Evolutionary conservation across 2,797 vertebrate species (phyloP).

Genomic region (Onychomys arenicola): DNA sequence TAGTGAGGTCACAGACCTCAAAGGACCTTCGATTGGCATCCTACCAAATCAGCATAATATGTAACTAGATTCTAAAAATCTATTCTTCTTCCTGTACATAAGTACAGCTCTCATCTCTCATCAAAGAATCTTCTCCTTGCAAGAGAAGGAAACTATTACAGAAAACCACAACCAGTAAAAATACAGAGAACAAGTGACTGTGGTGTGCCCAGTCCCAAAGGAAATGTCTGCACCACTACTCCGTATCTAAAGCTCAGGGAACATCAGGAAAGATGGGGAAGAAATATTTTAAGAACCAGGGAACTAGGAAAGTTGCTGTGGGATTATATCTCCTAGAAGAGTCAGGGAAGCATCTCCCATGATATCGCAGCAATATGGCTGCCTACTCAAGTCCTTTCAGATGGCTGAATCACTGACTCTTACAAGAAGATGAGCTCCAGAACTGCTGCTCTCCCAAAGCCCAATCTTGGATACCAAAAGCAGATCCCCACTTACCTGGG

Average conservation of each 20-base stretch:
- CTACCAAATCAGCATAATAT: neutral
- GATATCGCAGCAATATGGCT: neutral
- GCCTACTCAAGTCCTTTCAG: neutral
- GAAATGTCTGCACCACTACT: neutral
- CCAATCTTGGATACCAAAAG: neutral
- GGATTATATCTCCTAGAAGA: neutral
- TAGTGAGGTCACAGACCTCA: neutral
- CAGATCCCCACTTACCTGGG: neutral
- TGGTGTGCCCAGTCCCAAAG: too few species aligned
- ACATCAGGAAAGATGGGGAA: neutral
- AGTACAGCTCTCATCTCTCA: neutral
- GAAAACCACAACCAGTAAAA: neutral
- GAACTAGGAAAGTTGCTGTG: neutral
- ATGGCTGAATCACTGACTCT: neutral
- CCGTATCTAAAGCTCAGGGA: neutral
- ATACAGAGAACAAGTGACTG: neutral
- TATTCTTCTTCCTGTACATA: neutral
- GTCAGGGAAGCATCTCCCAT: neutral
- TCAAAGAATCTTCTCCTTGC: neutral
- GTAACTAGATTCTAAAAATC: neutral
- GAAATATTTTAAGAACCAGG: neutral
- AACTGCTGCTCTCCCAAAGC: neutral
- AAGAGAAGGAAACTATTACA: neutral
- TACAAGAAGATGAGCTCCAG: neutral
- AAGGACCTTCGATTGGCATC: neutral